A percentile compares a stretch with the other conserved stretches of the same genome.
Conservation (phyloP, 2,113 vertebrate species). For the Prionailurus viverrinus region DNA sequence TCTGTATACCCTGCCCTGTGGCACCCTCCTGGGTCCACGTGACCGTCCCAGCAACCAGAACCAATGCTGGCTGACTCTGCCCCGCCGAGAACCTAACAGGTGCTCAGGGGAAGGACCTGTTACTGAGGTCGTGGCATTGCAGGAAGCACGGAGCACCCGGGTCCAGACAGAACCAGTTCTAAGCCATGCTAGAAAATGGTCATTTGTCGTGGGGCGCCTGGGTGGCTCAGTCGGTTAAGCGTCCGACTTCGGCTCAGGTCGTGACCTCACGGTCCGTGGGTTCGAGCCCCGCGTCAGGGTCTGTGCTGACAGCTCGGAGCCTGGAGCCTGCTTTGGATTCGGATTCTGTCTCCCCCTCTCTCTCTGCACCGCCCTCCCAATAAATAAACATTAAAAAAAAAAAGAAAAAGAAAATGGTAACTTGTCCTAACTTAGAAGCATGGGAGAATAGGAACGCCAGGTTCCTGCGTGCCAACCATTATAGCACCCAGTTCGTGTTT, state of each 20-base stretch:
- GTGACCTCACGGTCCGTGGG: fast-evolving
- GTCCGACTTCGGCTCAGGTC: no score
- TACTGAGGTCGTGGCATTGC: fast-evolving
- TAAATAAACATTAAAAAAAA: no score
- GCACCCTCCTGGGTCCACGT: neutral
- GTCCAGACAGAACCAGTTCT: neutral
- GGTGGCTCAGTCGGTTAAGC: no score
- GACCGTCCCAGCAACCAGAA: neutral
- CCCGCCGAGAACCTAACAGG: neutral
- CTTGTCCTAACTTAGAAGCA: neutral
- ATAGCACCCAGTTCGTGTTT: neutral
- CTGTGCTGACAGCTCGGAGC: no score
- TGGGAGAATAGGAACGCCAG: neutral
- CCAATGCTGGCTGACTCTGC: fast-evolving
- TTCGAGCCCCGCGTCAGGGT: no score
- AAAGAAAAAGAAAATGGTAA: no score
- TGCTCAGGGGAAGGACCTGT: no score
- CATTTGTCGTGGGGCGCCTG: no score
- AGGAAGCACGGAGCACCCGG: fast-evolving
- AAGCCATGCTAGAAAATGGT: neutral
- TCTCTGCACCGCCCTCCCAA: no score
- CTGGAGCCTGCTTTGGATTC: no score
- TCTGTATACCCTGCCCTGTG: neutral
- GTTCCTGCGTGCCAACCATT: no score
- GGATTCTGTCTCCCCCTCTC: no score